Evolutionary conservation across 2,888 invertebrate genomes (phyloP).

Genomic region (Ypsolopha sequella): DNA sequence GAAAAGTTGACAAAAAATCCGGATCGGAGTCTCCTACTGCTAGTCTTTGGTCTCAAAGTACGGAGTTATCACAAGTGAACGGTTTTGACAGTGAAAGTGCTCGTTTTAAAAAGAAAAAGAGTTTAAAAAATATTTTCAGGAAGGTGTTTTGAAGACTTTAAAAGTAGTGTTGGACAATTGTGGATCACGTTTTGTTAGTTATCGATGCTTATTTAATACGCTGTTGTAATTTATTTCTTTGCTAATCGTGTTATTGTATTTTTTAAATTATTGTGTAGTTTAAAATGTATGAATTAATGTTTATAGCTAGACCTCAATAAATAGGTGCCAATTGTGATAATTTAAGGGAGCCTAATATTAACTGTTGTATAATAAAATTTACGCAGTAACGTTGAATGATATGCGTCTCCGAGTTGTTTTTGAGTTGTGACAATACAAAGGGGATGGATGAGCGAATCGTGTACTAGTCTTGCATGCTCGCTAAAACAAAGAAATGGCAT

Average conservation of each 20-base stretch:
- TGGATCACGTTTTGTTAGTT: background rate
- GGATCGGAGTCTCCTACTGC: constrained; percentile 57
- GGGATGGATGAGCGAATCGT: constrained; percentile 19
- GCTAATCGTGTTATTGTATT: constrained; percentile 33
- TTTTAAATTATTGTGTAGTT: constrained; percentile 20
- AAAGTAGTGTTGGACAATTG: background rate
- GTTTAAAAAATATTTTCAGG: constrained; percentile 82
- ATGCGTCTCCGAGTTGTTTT: constrained; percentile 20
- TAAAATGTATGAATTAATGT: constrained; percentile 14
- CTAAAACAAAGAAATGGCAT: constrained; percentile 53
- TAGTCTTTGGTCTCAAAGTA: constrained; percentile 60
- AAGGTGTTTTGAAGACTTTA: constrained; percentile 77
- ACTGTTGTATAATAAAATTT: constrained; percentile 18
- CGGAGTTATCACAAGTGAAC: constrained; percentile 45
- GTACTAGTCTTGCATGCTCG: constrained; percentile 33
- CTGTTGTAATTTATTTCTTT: constrained; percentile 56
- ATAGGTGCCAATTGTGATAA: constrained; percentile 69
- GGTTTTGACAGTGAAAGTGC: constrained; percentile 20
- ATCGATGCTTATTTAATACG: constrained; percentile 17
- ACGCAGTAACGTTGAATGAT: constrained; percentile 19
- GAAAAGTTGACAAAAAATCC: constrained; percentile 41
- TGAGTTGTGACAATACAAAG: constrained; percentile 26
- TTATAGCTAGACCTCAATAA: constrained; percentile 43
- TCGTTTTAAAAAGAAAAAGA: constrained; percentile 72
- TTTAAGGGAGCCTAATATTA: constrained; percentile 56